Conservation (phyloP, 2,888 invertebrate species). For the Ophraella communa region DNA sequence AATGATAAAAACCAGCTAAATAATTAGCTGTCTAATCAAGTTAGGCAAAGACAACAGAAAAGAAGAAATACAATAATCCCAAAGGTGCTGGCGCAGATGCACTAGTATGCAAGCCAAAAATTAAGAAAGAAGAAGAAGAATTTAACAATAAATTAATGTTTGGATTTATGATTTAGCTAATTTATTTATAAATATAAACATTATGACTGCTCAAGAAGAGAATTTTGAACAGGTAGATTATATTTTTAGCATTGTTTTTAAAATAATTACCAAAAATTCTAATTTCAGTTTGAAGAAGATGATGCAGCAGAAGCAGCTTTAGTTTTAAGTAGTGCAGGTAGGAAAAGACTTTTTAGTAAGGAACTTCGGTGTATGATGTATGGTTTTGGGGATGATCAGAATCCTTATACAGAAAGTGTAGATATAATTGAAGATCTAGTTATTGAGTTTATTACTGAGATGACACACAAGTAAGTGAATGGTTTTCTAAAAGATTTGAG, state of each 20-base stretch:
- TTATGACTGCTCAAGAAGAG: constrained; percentile 50
- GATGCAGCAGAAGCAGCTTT: constrained; percentile 74
- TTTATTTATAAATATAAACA: background rate
- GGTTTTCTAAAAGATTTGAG: constrained; percentile 1
- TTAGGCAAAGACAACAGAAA: no score
- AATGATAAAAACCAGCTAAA: no score
- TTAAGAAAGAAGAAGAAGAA: background rate
- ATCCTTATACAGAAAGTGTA: constrained; percentile 98
- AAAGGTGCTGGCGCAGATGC: no score
- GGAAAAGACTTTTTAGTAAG: constrained; percentile 88
- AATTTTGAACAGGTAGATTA: constrained; percentile 50
- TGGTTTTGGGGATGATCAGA: constrained; percentile 99
- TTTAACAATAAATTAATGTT: background rate
- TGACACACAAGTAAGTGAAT: constrained; percentile 78
- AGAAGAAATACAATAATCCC: no score
- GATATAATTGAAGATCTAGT: constrained; percentile 97
- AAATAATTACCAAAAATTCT: background rate
- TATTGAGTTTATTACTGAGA: constrained; percentile 96
- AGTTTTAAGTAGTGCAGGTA: constrained; percentile 66
- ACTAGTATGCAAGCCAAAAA: no score
- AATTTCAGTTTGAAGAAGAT: constrained; percentile 68
- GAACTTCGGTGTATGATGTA: constrained; percentile 98
- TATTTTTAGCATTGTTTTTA: background rate
- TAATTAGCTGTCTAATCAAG: no score
- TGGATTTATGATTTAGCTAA: no score